These are phyloP conservation scores for Rattus rattus DNA, from an alignment of 2,113 vertebrate species.

Conservation along the genomic window DNA sequence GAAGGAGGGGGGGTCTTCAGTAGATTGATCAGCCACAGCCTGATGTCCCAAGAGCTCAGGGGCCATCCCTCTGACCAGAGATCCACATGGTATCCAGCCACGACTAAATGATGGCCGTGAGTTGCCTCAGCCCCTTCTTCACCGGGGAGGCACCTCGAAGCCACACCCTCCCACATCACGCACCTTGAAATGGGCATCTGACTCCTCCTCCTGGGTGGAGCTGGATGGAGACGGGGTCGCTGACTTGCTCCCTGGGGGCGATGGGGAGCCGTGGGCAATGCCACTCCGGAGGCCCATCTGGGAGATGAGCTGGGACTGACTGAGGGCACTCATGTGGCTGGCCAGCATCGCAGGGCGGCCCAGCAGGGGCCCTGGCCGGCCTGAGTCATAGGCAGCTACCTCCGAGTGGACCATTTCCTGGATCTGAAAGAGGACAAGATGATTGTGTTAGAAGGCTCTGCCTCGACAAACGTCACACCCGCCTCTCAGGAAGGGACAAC, in stretches of 20 bases:
- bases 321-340: constrained; percentile 94
- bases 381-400: constrained; percentile 92
- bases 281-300: constrained; percentile 94
- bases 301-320: constrained; percentile 95
- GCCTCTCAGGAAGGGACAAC: not conserved
- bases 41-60: not conserved
- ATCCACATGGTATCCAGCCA: not conserved
- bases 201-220: constrained; percentile 99
- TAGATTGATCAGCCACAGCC: not conserved
- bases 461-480: not conserved
- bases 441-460: constrained; percentile 26
- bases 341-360: constrained; percentile 94
- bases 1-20: not conserved
- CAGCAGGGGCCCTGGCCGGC: constrained; percentile 93
- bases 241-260: constrained; percentile 97
- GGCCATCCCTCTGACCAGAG: not conserved
- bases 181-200: constrained; percentile 97
- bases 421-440: constrained; percentile 93
- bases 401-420: constrained; percentile 98
- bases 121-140: not conserved
- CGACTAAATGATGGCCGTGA: not conserved
- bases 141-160: fast-evolving
- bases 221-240: constrained; percentile 99
- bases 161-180: not conserved
- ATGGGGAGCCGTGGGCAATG: constrained; percentile 95